A percentile compares a stretch with the other conserved stretches of the same genome.
Conservation (phyloP, 1,140 invertebrate genomes). For the Condylostylus longicornis region DNA sequence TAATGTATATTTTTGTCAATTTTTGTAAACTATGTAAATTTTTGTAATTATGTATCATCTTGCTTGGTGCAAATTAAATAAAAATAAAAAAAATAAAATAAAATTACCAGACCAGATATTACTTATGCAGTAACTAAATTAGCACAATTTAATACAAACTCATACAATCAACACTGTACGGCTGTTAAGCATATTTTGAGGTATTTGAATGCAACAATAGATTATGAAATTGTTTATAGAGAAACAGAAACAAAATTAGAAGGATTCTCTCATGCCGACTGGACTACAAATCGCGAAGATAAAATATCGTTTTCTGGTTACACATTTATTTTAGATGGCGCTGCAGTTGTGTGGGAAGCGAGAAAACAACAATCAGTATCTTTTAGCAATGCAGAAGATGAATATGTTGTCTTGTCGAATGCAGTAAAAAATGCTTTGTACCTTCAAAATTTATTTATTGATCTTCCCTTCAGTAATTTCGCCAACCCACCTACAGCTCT, state of each 20-base stretch:
- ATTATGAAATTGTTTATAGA: constrained; percentile 1
- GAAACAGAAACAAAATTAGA: neutral
- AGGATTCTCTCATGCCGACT: constrained; percentile 13
- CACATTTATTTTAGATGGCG: constrained; percentile 15
- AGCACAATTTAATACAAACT: neutral
- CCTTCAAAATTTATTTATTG: constrained; percentile 9
- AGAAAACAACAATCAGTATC: constrained; percentile 25
- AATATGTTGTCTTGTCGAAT: constrained; percentile 21
- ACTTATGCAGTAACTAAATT: neutral
- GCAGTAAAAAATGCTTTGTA: constrained; percentile 15
- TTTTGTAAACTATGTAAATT: no score
- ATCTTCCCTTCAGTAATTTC: constrained; percentile 6
- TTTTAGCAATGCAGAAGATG: constrained; percentile 29
- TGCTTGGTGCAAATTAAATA: no score
- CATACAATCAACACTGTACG: neutral
- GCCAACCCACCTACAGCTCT: constrained; percentile 1
- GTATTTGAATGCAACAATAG: constrained; percentile 2
- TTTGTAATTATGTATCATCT: no score
- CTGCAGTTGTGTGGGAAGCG: constrained; percentile 16
- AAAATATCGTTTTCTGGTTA: constrained; percentile 25
- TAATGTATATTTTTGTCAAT: no score
- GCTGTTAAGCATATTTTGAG: constrained; percentile 3
- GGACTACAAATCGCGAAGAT: constrained; percentile 19
- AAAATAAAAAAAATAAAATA: no score
- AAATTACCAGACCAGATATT: constrained; percentile 3